Conservation (phyloP, 2,113 vertebrate species). For the Lycaon pictus region DNA sequence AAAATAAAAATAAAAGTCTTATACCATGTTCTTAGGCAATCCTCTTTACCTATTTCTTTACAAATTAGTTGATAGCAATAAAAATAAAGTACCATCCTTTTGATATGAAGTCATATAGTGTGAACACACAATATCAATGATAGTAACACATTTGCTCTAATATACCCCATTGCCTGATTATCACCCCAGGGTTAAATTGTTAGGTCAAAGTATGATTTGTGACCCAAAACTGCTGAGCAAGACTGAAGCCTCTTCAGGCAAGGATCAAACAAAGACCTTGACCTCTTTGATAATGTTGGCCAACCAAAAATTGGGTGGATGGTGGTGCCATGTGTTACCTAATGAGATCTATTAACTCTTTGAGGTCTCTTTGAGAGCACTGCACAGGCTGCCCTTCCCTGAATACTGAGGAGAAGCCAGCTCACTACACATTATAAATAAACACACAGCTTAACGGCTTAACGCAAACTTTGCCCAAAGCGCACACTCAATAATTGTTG, state of each 20-base stretch:
- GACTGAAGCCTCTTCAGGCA: background rate
- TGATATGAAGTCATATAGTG: background rate
- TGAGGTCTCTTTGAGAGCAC: background rate
- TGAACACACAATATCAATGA: background rate
- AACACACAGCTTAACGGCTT: background rate
- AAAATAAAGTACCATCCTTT: background rate
- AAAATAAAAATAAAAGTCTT: conserved; percentile 34
- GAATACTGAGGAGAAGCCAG: background rate
- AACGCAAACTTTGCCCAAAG: background rate
- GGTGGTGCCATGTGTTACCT: background rate
- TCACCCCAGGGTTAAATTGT: background rate
- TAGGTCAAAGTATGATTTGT: background rate
- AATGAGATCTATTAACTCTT: background rate
- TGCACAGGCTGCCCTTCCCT: background rate
- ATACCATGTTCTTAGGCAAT: background rate
- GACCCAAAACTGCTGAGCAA: background rate
- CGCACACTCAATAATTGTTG: background rate
- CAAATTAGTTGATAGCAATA: conserved; percentile 1
- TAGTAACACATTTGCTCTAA: background rate
- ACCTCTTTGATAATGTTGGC: background rate
- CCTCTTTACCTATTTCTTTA: background rate
- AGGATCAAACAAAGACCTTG: background rate
- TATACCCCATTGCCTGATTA: background rate
- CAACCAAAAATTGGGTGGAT: background rate
- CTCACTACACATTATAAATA: background rate